Conservation (phyloP, 2,888 invertebrate genomes). For the Nemoura dubitans region DNA sequence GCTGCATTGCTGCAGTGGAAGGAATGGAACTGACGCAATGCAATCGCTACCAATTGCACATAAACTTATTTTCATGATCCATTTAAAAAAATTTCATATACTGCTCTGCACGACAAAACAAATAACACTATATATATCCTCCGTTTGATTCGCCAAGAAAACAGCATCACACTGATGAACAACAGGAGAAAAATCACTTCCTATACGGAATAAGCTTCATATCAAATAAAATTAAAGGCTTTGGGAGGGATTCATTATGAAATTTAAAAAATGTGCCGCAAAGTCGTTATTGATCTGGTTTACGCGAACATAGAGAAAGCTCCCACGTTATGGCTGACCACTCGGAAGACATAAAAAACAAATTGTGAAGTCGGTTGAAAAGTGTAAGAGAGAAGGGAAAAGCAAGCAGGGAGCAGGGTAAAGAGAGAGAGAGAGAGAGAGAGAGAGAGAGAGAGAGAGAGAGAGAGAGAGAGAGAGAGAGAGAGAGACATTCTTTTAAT, state of each 20-base stretch:
- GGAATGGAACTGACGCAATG: neutral
- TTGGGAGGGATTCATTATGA: neutral
- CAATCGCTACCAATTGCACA: neutral
- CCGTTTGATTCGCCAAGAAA: neutral
- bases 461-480: neutral
- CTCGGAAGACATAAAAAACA: constrained; percentile 12
- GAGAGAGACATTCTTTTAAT: constrained; percentile 4
- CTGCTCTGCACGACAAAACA: too few relatives aligned
- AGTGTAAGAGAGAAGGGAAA: neutral
- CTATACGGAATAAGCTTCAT: too few relatives aligned
- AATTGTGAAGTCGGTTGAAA: neutral
- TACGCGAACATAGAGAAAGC: neutral
- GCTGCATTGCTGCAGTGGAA: neutral
- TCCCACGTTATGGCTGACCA: neutral
- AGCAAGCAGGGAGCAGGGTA: too few relatives aligned
- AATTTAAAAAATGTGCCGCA: neutral
- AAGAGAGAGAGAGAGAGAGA: neutral
- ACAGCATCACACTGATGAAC: too few relatives aligned
- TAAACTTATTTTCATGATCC: neutral
- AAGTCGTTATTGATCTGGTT: neutral
- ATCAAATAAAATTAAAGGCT: too few relatives aligned
- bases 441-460: neutral
- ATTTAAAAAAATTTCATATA: neutral
- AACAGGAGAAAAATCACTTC: too few relatives aligned
- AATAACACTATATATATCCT: neutral